phyloP scores from a whole-genome alignment of 2,797 vertebrate genomes.

The Mastacembelus armatus region DNA sequence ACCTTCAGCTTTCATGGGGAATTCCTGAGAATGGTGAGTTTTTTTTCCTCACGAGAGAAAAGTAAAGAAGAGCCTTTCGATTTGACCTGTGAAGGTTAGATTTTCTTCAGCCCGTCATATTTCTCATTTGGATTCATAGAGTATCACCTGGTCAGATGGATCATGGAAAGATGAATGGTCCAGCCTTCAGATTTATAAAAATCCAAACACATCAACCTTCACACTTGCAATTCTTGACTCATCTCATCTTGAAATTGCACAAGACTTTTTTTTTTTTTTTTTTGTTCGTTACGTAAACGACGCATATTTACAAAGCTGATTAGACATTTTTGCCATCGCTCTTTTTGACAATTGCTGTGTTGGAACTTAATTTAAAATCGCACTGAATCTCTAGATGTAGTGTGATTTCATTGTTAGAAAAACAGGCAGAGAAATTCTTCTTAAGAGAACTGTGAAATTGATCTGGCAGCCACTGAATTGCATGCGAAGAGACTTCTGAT shows the following conservation, averaged over 20 bases:
- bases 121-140: slow-evolving; percentile 72
- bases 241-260: slow-evolving; percentile 27
- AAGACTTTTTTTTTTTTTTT: too few species aligned
- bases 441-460: slow-evolving; percentile 66
- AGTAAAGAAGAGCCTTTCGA: too few species aligned
- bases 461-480: slow-evolving; percentile 68
- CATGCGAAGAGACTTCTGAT: slow-evolving; percentile 58
- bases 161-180: slow-evolving; percentile 62
- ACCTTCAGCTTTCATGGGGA: not conserved
- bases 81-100: slow-evolving; percentile 68
- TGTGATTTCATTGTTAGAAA: slow-evolving; percentile 34
- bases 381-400: slow-evolving; percentile 16
- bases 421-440: slow-evolving; percentile 42
- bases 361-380: slow-evolving; percentile 27
- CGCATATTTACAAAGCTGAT: slow-evolving; percentile 29
- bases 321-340: slow-evolving; percentile 4
- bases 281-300: slow-evolving; percentile 5
- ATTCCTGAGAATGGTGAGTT: not conserved
- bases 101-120: slow-evolving; percentile 61
- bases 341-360: not conserved
- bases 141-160: slow-evolving; percentile 63
- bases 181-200: slow-evolving; percentile 59
- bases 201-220: slow-evolving; percentile 52
- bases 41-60: too few species aligned
- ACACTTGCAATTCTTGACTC: slow-evolving; percentile 49